A percentile compares a stretch with the other conserved stretches of the same genome.
Evolutionary conservation across 2,113 vertebrate genomes (phyloP).

Genomic region (Malaclemys terrapin): DNA sequence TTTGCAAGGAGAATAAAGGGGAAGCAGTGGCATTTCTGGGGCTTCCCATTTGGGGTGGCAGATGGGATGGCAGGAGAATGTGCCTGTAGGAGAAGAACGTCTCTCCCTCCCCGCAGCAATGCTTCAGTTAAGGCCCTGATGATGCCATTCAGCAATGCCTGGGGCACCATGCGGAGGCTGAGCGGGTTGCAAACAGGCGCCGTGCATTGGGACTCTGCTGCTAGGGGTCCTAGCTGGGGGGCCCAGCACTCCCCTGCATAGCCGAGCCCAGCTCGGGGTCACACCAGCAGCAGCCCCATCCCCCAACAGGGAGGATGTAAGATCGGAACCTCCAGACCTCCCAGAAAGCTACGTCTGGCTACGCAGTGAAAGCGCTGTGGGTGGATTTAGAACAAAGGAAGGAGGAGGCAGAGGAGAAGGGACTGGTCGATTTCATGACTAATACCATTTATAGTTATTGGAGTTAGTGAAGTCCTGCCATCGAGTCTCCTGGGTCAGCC

Average conservation of each 20-base stretch:
- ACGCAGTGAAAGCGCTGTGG: neutral
- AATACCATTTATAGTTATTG: neutral
- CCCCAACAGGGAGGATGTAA: neutral
- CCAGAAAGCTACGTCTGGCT: neutral
- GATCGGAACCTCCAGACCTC: neutral
- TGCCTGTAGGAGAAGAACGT: neutral
- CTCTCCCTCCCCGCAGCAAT: neutral
- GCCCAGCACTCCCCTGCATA: neutral
- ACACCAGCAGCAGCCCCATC: neutral
- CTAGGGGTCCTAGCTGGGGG: neutral
- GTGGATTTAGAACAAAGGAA: neutral
- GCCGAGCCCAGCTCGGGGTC: neutral
- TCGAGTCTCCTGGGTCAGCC: neutral
- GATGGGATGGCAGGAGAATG: neutral
- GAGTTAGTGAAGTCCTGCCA: neutral
- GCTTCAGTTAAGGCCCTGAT: neutral
- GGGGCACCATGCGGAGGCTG: neutral
- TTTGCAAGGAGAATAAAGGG: constrained; percentile 37
- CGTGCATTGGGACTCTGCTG: neutral
- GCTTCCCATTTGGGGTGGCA: rapidly evolving
- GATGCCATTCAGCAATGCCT: neutral
- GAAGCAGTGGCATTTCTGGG: constrained; percentile 50
- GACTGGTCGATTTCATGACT: neutral
- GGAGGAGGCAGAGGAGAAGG: neutral
- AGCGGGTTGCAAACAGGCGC: neutral